Evolutionary conservation across 2,888 invertebrate species (phyloP), one percentile per base, ranked within the genome.

Genomic region (Frankliniella fusca): DNA sequence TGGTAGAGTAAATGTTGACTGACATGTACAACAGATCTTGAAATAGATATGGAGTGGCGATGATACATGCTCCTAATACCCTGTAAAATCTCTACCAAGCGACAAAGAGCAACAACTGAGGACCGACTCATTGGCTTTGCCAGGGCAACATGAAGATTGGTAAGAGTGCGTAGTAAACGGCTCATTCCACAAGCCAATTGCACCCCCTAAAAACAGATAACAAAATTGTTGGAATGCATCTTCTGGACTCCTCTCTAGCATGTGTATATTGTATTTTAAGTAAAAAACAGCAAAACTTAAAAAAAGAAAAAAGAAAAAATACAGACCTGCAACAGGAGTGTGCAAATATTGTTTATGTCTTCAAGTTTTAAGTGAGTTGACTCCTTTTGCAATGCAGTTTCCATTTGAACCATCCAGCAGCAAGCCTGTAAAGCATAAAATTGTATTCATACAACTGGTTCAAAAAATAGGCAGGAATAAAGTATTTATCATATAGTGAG

Each of bases 1-100:
- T 94, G 94, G 87, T 94, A 94, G 84, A 93, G 91, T 80, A 95
- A 90, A 88, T 96, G 94, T 86, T 97, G 97, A 23, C 93, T 88
- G 80, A 95, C 92, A 87, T 95, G 93, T 85, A 93, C 92, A 82
- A 94, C 90, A 18, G 94, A 92, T 86, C 93, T 93, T 28, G 93
- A 91, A 81, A 97, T 91, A 84, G 92, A 90, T 84, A 93, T 90
- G 81, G 92, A 90, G 86, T 95, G 92, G 70, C 92, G 90, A 82
- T 92, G 91, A 85, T 95, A 93, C 20, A 91, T 92, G 84, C 92
- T 90, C 86, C 94, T 93, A 84, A 97, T 90, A 50, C 93, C 91
- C 89, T 96, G 95, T 65, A 97, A 88, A 83, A 95, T 90, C 88
- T 97, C 96, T 82, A 96, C 90, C 48, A 97, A 90, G 86, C 94